Percentiles rank a stretch among this genome's conserved stretches.
phyloP scores from a whole-genome alignment of 2,797 vertebrate species.

The Anableps anableps region DNA sequence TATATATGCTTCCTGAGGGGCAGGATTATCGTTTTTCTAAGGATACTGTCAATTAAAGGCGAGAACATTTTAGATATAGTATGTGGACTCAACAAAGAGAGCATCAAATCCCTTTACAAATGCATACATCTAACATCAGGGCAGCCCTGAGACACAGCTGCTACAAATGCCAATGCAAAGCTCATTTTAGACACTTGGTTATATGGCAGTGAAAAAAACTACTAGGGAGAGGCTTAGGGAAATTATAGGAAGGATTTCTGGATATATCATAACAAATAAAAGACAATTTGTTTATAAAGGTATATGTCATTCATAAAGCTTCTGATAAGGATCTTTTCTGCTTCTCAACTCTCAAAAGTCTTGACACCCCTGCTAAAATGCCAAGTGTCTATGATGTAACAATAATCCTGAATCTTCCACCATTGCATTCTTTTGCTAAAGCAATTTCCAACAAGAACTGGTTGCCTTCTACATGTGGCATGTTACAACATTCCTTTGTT shows the following conservation, averaged over 20 bases:
- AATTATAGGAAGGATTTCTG: neutral
- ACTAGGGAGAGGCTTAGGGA: neutral
- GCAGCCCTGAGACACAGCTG: constrained; percentile 18
- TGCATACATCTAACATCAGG: neutral
- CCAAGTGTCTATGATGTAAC: no score
- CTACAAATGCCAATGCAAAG: neutral
- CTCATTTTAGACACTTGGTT: constrained; percentile 4
- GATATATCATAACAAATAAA: neutral
- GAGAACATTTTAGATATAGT: constrained; percentile 1
- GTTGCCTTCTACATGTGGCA: no score
- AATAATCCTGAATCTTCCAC: no score
- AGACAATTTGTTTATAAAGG: neutral
- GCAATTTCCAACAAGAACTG: no score
- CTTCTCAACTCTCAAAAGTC: no score
- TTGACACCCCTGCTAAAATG: no score
- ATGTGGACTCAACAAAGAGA: neutral
- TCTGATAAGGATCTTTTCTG: no score
- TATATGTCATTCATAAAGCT: no score
- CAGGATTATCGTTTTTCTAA: constrained; percentile 10
- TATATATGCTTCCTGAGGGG: constrained; percentile 3
- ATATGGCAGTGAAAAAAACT: neutral
- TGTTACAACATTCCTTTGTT: no score
- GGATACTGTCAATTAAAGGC: neutral
- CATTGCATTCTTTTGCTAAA: no score
- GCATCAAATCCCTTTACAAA: neutral